Evolutionary conservation across 1,140 invertebrate genomes (phyloP).

Genomic region (Tetramorium simillimum): DNA sequence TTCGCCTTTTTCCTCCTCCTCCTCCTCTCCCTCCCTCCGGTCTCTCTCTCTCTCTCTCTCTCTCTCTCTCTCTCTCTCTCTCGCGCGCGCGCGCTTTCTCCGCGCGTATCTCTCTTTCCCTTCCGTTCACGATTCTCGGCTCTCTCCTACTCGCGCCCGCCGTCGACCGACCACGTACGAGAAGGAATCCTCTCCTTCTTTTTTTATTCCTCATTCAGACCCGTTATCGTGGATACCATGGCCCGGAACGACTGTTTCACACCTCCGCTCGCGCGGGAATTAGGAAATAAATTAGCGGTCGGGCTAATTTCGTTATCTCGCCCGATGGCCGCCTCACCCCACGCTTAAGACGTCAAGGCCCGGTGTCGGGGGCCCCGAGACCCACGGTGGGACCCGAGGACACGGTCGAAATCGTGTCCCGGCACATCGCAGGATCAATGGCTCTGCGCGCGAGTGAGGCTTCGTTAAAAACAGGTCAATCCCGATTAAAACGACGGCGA

Average conservation of each 20-base stretch:
- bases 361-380: constrained; percentile 62
- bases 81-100: constrained; percentile 66
- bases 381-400: constrained; percentile 60
- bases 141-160: constrained; percentile 51
- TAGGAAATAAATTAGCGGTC: constrained; percentile 85
- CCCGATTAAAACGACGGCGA: constrained; percentile 55
- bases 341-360: constrained; percentile 80
- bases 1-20: constrained; percentile 22
- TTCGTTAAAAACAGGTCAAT: constrained; percentile 72
- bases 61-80: constrained; percentile 28
- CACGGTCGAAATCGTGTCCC: constrained; percentile 67
- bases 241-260: constrained; percentile 84
- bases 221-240: constrained; percentile 77
- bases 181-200: constrained; percentile 57
- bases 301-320: constrained; percentile 85
- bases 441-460: constrained; percentile 53
- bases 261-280: constrained; percentile 84
- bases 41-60: constrained; percentile 12
- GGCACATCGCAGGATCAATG: constrained; percentile 63
- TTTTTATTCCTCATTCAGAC: constrained; percentile 67
- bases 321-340: constrained; percentile 76
- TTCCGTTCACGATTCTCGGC: background rate
- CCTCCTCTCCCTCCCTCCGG: constrained; percentile 47
- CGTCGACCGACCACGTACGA: constrained; percentile 55
- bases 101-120: constrained; percentile 53